phyloP scores from a whole-genome alignment of 2,797 vertebrate genomes.

The Gallinago nigripennis region DNA sequence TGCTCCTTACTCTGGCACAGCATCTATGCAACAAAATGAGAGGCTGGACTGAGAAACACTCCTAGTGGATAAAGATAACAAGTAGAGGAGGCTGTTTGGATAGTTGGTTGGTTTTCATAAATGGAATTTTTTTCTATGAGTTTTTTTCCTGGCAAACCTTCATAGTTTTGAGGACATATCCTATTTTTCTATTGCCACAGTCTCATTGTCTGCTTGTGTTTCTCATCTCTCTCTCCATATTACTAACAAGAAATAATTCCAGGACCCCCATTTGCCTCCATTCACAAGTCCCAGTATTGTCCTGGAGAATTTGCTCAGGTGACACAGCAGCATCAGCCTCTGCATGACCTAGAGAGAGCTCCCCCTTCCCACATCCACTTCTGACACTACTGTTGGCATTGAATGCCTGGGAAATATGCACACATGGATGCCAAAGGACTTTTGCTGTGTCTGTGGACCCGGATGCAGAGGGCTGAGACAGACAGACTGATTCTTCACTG shows the following conservation, averaged over 20 bases:
- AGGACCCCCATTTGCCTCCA: background rate
- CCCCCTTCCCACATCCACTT: background rate
- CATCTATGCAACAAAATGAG: background rate
- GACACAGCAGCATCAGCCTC: background rate
- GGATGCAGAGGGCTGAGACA: background rate
- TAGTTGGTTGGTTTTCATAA: background rate
- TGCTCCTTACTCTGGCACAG: background rate
- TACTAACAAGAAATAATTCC: background rate
- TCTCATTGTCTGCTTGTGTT: background rate
- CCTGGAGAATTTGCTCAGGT: background rate
- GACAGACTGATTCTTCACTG: background rate
- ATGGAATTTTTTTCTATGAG: background rate
- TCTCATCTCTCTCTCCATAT: background rate
- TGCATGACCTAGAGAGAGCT: background rate
- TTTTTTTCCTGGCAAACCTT: background rate
- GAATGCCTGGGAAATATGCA: background rate
- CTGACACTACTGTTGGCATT: background rate
- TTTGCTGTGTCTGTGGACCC: background rate
- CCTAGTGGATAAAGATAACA: background rate
- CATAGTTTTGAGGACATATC: background rate
- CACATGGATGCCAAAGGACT: background rate
- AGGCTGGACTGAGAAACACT: background rate
- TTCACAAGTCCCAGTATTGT: background rate
- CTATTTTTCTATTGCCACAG: background rate
- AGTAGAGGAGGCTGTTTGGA: background rate